These are phyloP conservation scores for Lophura nycthemera DNA, from an alignment of 2,113 vertebrate species.

Conservation along the genomic window DNA sequence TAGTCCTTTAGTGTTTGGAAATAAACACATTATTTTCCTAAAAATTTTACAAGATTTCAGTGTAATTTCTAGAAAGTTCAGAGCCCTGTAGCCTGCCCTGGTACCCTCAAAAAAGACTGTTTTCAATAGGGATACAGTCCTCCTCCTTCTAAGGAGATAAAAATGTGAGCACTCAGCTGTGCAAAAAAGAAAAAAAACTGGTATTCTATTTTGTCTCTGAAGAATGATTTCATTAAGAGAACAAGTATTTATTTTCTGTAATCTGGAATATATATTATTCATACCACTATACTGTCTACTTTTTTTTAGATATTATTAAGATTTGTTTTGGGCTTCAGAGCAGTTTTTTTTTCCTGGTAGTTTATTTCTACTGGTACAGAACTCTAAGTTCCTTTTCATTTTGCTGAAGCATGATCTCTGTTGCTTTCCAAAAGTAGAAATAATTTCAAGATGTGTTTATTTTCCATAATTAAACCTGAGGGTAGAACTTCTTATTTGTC, in stretches of 20 bases:
- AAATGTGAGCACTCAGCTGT: not conserved
- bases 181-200: not conserved
- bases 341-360: conserved; percentile 2
- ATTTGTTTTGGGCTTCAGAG: not conserved
- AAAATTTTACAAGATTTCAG: not conserved
- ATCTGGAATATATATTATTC: conserved; percentile 49
- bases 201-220: conserved; percentile 11
- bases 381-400: not conserved
- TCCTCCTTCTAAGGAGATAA: not conserved
- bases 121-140: not conserved
- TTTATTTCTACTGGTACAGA: not conserved
- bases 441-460: not conserved
- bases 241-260: conserved; percentile 47
- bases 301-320: conserved; percentile 26
- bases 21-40: not conserved
- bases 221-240: conserved; percentile 9
- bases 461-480: not conserved
- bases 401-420: not conserved
- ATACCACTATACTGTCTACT: not conserved
- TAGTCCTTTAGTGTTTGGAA: not conserved
- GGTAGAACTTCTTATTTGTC: fast-evolving
- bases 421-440: not conserved
- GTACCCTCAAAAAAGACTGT: not conserved
- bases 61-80: not conserved
- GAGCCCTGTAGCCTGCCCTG: not conserved